These are phyloP conservation scores for Acronicta aceris DNA, from an alignment of 2,888 invertebrate species.

Conservation along the genomic window DNA sequence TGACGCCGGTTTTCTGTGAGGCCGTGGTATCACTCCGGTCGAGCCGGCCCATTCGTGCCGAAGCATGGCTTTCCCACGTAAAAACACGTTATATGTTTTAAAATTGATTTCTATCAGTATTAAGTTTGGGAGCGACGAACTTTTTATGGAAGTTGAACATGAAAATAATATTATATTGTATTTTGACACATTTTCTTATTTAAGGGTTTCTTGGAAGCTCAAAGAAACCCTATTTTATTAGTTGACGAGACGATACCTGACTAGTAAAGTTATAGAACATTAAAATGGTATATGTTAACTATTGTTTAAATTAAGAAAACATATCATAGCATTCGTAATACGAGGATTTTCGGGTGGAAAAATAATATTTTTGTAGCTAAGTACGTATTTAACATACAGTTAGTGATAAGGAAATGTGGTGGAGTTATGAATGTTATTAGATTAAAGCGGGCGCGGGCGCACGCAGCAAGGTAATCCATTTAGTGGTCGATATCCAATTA, in stretches of 20 bases:
- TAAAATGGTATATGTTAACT: background rate
- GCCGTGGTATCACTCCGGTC: too few relatives aligned
- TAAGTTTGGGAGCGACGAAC: constrained; percentile 29
- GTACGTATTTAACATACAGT: constrained; percentile 11
- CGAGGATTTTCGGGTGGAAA: too few relatives aligned
- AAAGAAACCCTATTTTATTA: too few relatives aligned
- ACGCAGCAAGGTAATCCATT: constrained; percentile 75
- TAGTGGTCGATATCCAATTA: constrained; percentile 79
- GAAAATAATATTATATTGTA: constrained; percentile 4
- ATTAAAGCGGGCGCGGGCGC: constrained; percentile 69
- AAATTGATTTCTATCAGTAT: constrained; percentile 45
- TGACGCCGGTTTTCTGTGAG: too few relatives aligned
- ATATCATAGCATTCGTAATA: too few relatives aligned
- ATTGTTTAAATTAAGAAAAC: too few relatives aligned
- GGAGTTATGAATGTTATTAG: constrained; percentile 66
- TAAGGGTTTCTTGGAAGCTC: too few relatives aligned
- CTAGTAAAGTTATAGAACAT: background rate
- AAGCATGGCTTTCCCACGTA: too few relatives aligned
- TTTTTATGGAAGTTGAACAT: constrained; percentile 17
- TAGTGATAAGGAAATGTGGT: constrained; percentile 41
- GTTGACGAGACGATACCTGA: background rate
- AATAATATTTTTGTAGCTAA: background rate
- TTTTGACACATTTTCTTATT: background rate
- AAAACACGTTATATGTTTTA: constrained; percentile 43
- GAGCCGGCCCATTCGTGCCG: too few relatives aligned